Evolutionary conservation across 1,140 invertebrate species (phyloP).

Genomic region (Caenorhabditis latens): DNA sequence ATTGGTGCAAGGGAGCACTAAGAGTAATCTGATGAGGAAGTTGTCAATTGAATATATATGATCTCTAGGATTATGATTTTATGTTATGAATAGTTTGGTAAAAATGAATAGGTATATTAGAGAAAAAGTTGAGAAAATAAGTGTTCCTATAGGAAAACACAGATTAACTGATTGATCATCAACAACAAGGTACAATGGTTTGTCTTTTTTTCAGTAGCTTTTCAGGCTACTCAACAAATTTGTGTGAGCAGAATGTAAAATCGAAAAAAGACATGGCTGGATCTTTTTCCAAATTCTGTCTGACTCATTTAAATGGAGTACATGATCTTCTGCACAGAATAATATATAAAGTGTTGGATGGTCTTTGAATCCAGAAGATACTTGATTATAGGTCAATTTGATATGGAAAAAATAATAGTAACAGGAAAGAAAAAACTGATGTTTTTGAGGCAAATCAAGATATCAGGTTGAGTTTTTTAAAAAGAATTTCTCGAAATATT

Average conservation of each 20-base stretch:
- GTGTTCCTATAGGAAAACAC: not conserved
- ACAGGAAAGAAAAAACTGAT: not conserved
- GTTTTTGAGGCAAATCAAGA: not conserved
- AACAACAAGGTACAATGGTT: too few species aligned
- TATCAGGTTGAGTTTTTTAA: too few species aligned
- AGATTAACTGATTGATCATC: too few species aligned
- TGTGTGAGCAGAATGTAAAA: not conserved
- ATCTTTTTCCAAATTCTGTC: not conserved
- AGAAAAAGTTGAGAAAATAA: not conserved
- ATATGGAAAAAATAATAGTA: too few species aligned
- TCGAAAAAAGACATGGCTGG: not conserved
- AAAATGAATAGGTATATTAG: too few species aligned
- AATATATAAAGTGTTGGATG: not conserved
- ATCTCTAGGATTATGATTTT: not conserved
- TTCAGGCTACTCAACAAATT: too few species aligned
- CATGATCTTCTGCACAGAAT: slow-evolving; percentile 19
- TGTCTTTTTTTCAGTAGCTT: too few species aligned
- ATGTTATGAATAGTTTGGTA: too few species aligned
- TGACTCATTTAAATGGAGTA: slow-evolving; percentile 15
- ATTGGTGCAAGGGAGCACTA: not conserved
- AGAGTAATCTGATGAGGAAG: slow-evolving; percentile 7
- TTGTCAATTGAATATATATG: not conserved
- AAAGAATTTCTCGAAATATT: too few species aligned
- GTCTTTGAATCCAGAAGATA: not conserved
- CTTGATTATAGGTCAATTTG: not conserved